A percentile compares a stretch with the other conserved stretches of the same genome.
Evolutionary conservation across 2,113 vertebrate species (phyloP).

Genomic region (Peucedramus taeniatus): DNA sequence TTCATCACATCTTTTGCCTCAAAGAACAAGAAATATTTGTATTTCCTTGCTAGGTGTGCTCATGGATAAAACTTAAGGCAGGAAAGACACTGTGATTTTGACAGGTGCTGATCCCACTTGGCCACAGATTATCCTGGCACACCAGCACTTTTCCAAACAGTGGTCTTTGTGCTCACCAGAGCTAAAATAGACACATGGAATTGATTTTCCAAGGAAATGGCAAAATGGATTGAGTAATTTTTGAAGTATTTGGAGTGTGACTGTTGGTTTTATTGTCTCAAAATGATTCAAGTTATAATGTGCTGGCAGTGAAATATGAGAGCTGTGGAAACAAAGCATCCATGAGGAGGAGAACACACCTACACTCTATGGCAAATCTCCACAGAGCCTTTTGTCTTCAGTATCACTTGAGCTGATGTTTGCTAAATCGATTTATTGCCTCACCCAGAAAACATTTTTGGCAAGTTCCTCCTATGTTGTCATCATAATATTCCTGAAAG

Average conservation of each 20-base stretch:
- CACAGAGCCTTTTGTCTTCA: neutral
- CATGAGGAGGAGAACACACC: neutral
- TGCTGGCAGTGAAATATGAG: neutral
- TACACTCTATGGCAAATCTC: neutral
- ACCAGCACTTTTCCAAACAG: neutral
- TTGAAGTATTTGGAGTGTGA: neutral
- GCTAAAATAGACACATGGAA: neutral
- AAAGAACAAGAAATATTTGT: neutral
- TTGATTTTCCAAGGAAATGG: constrained; percentile 13
- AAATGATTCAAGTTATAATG: neutral
- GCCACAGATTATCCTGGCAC: neutral
- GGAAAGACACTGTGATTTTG: neutral
- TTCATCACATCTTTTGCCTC: neutral
- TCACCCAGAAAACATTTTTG: neutral
- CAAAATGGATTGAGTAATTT: constrained; percentile 1
- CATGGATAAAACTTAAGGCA: neutral
- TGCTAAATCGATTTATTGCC: neutral
- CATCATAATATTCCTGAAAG: neutral
- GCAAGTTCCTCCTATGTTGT: neutral
- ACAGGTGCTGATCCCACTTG: neutral
- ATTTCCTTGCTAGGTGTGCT: neutral
- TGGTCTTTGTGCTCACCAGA: neutral
- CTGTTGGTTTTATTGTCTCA: neutral
- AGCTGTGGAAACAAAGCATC: neutral
- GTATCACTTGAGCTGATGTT: neutral